These are phyloP conservation scores for Gallinago solitaria DNA, from an alignment of 2,797 vertebrate genomes.

Conservation along the genomic window DNA sequence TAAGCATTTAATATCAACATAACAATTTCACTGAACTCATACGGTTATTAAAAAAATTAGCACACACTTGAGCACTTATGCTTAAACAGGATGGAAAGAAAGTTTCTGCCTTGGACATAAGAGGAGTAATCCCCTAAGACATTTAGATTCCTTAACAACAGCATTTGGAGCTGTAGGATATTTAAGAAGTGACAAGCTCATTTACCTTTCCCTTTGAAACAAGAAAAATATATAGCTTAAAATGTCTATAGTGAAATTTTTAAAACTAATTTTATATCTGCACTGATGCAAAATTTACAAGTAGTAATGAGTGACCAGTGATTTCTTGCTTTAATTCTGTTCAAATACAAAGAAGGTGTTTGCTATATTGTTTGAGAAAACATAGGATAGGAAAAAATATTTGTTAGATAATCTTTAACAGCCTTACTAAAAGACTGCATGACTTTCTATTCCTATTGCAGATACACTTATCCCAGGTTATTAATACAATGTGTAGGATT, in stretches of 20 bases:
- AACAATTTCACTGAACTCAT: neutral
- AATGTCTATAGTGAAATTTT: neutral
- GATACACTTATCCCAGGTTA: neutral
- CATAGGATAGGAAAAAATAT: neutral
- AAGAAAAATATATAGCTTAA: neutral
- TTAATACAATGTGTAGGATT: neutral
- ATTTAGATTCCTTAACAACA: neutral
- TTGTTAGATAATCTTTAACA: neutral
- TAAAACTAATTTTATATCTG: neutral
- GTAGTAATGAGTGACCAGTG: neutral
- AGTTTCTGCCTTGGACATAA: neutral
- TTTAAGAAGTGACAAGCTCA: neutral
- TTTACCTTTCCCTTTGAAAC: constrained; percentile 4
- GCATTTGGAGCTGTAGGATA: neutral
- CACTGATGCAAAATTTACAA: constrained; percentile 39
- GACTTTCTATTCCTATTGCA: constrained; percentile 1
- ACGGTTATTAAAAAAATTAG: neutral
- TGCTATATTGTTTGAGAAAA: neutral
- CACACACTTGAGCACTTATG: neutral
- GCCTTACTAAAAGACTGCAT: neutral
- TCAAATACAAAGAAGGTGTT: neutral
- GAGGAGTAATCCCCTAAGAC: neutral
- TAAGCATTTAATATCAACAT: neutral
- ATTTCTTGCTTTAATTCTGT: constrained; percentile 31
- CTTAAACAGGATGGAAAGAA: neutral